These are phyloP conservation scores for Catharus bicknelli DNA, from an alignment of 2,113 vertebrate genomes.

Conservation along the genomic window DNA sequence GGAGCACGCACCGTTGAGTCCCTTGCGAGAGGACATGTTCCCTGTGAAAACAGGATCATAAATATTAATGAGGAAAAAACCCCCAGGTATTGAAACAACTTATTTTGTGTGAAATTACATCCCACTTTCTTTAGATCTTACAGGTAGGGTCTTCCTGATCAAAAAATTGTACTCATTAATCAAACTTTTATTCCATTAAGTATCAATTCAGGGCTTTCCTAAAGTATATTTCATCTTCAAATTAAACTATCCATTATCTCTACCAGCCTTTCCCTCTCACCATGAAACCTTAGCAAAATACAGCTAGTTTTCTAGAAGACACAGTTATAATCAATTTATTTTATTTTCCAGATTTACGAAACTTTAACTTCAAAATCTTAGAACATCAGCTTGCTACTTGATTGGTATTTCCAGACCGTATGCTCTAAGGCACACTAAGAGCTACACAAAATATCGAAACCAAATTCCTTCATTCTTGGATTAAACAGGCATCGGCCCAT, in stretches of 20 bases:
- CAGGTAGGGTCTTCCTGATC: not conserved
- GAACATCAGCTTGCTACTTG: not conserved
- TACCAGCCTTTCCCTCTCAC: not conserved
- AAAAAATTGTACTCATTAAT: not conserved
- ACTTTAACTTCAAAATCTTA: not conserved
- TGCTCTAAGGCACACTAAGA: not conserved
- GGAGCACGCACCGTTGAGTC: slow-evolving; percentile 89
- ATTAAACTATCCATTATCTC: not conserved
- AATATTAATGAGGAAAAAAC: not conserved
- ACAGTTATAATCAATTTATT: not conserved
- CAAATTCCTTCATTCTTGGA: not conserved
- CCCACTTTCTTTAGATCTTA: not conserved
- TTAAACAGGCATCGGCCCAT: not conserved
- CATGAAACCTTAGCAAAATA: not conserved
- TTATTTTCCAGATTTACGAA: not conserved
- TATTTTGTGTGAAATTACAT: not conserved
- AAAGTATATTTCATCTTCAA: not conserved
- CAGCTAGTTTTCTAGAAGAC: not conserved
- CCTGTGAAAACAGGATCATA: slow-evolving; percentile 67
- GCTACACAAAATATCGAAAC: not conserved
- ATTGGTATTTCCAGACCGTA: accelerated
- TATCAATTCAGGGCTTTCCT: not conserved
- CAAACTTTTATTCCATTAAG: not conserved
- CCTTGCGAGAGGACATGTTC: slow-evolving; percentile 87
- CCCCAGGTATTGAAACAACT: not conserved